Conservation (phyloP, 2,113 vertebrate genomes). For the Phylloscopus trochiloides region DNA sequence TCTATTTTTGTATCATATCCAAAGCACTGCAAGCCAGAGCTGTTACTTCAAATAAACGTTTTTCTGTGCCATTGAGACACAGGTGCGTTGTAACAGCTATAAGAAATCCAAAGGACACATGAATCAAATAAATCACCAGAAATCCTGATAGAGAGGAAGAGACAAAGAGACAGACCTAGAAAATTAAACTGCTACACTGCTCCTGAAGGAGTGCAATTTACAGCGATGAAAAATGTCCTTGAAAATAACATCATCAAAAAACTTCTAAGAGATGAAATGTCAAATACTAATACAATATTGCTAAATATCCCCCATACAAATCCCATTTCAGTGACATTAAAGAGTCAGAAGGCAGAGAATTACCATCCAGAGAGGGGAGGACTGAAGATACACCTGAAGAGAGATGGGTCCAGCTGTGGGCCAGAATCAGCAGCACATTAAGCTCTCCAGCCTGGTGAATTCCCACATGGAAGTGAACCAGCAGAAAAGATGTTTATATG, state of each 20-base stretch:
- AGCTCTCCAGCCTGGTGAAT: neutral
- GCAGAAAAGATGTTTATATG: neutral
- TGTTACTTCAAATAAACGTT: slow-evolving; percentile 14
- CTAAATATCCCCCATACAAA: neutral
- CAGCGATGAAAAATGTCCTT: neutral
- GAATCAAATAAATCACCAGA: slow-evolving; percentile 36
- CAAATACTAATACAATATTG: slow-evolving; percentile 26
- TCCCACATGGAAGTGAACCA: neutral
- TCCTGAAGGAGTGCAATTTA: neutral
- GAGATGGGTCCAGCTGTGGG: neutral
- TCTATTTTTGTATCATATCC: slow-evolving; percentile 25
- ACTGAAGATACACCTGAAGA: neutral
- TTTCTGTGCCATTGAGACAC: neutral
- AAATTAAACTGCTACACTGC: neutral
- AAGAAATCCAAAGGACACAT: slow-evolving; percentile 20
- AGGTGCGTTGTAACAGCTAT: neutral
- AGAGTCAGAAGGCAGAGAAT: neutral
- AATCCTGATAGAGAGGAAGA: neutral
- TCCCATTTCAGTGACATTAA: neutral
- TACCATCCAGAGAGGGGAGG: neutral
- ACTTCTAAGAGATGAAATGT: slow-evolving; percentile 30
- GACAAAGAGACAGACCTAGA: slow-evolving; percentile 3
- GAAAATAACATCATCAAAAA: slow-evolving; percentile 11
- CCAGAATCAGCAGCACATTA: neutral
- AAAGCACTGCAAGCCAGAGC: neutral